phyloP scores from a whole-genome alignment of 2,797 vertebrate species.

The Choloepus didactylus region DNA sequence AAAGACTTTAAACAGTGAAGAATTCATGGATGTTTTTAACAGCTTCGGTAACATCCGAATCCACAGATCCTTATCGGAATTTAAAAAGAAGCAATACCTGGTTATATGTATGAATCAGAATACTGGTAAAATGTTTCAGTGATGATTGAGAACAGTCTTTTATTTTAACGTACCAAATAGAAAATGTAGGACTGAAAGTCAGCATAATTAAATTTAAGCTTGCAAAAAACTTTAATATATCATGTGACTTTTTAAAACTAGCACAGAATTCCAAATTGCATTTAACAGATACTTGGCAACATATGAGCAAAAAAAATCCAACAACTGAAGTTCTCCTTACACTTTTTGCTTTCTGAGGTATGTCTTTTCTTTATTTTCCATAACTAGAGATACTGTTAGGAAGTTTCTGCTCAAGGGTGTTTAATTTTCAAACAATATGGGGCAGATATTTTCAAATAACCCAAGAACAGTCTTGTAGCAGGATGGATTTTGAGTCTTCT shows the following conservation, averaged over 20 bases:
- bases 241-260: not conserved
- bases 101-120: not conserved
- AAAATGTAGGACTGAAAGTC: conserved; percentile 28
- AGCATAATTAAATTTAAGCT: conserved; percentile 37
- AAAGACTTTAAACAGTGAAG: conserved; percentile 45
- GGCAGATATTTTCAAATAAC: not conserved
- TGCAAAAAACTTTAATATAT: conserved; percentile 43
- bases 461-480: not conserved
- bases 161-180: conserved; percentile 13
- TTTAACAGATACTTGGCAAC: conserved; percentile 14
- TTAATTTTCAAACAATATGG: not conserved
- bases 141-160: not conserved
- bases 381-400: not conserved
- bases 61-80: not conserved
- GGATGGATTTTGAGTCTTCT: not conserved
- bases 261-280: not conserved
- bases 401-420: not conserved
- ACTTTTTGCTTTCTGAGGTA: not conserved
- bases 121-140: not conserved
- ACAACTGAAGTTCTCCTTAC: not conserved
- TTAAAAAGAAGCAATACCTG: conserved; percentile 14
- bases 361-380: not conserved
- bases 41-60: conserved; percentile 29
- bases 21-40: conserved; percentile 41
- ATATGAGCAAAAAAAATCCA: not conserved